Percentiles rank a stretch among this genome's conserved stretches.
phyloP scores from a whole-genome alignment of 37 sponge, comb jelly and placozoan genomes.

The Petrosia ficiformis region DNA sequence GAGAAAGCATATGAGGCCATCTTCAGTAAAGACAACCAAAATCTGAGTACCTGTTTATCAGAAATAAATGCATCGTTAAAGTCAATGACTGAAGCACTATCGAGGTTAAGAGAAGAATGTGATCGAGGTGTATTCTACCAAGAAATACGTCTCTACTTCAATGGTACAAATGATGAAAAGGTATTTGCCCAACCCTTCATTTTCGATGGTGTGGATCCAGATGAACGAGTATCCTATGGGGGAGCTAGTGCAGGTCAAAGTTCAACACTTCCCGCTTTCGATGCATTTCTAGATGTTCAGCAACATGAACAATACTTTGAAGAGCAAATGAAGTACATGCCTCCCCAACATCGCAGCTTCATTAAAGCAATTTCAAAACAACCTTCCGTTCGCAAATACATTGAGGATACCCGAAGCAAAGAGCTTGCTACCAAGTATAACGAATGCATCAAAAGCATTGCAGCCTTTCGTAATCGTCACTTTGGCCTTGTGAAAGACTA shows the following conservation, averaged over 20 bases:
- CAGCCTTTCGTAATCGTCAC: constrained; percentile 48
- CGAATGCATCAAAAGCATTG: constrained; percentile 40
- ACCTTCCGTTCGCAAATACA: constrained; percentile 49
- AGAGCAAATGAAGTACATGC: constrained; percentile 60
- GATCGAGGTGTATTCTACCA: constrained; percentile 50
- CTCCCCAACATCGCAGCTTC: constrained; percentile 48
- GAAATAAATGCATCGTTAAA: constrained; percentile 7
- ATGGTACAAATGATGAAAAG: constrained; percentile 57
- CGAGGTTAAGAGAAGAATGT: constrained; percentile 57
- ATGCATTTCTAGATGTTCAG: constrained; percentile 45
- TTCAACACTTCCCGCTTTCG: constrained; percentile 46
- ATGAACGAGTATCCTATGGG: constrained; percentile 23
- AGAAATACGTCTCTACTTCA: constrained; percentile 50
- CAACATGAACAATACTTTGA: constrained; percentile 24
- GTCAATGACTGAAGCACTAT: constrained; percentile 30
- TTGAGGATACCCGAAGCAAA: background rate
- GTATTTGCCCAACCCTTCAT: constrained; percentile 66
- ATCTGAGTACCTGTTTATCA: constrained; percentile 1
- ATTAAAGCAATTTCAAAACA: constrained; percentile 22
- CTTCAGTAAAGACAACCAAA: background rate
- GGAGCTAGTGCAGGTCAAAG: constrained; percentile 82
- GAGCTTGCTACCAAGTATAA: constrained; percentile 32
- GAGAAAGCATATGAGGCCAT: constrained; percentile 13
- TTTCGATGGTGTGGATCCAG: constrained; percentile 60
- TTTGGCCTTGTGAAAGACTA: constrained; percentile 54